These are phyloP conservation scores for Phataginus tetradactyla DNA, from an alignment of 2,797 vertebrate genomes.

Conservation along the genomic window DNA sequence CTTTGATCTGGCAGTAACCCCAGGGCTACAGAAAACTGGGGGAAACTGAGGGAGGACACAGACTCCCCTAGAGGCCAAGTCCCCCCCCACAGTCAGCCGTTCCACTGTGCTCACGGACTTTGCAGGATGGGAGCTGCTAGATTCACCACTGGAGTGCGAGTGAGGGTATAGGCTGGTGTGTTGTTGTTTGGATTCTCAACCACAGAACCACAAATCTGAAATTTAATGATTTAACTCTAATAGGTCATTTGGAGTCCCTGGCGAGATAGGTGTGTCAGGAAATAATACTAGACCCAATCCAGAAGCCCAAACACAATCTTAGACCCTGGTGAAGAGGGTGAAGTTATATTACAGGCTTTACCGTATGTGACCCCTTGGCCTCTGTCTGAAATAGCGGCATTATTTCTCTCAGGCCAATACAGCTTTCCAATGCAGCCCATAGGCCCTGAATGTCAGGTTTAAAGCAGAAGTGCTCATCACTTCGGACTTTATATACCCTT, in stretches of 20 bases:
- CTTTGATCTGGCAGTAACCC: not conserved
- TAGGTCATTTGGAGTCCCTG: not conserved
- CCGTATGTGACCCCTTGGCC: not conserved
- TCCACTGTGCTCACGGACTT: not conserved
- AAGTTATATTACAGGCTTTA: not conserved
- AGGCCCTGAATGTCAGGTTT: not conserved
- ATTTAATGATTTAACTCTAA: not conserved
- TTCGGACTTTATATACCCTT: not conserved
- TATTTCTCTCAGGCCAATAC: not conserved
- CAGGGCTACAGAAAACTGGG: not conserved
- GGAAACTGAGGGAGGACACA: not conserved
- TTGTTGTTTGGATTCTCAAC: not conserved
- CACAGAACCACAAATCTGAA: not conserved
- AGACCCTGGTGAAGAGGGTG: not conserved
- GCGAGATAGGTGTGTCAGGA: not conserved
- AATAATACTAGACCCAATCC: not conserved
- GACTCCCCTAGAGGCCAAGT: not conserved
- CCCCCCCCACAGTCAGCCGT: not conserved
- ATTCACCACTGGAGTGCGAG: not conserved
- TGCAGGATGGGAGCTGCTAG: not conserved
- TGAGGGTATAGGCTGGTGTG: not conserved
- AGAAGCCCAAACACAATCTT: conserved; percentile 17
- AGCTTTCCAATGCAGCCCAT: not conserved
- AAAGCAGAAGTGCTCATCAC: conserved; percentile 10
- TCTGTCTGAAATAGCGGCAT: not conserved